A percentile compares a stretch with the other conserved stretches of the same genome.
Conservation (phyloP, 2,113 vertebrate species). For the Hemichromis elongatus region DNA sequence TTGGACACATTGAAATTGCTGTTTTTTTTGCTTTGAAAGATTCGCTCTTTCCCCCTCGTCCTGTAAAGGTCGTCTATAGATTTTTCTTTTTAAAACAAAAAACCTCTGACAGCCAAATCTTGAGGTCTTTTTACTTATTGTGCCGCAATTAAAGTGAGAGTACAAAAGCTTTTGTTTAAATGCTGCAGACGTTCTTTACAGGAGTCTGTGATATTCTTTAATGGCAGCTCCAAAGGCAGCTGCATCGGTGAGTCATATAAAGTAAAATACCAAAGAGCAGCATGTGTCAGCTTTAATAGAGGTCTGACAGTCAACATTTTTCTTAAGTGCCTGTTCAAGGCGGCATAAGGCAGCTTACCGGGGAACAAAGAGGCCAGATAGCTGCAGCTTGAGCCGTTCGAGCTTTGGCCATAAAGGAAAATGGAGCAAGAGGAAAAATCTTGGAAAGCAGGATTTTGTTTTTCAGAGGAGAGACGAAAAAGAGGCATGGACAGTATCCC, state of each 20-base stretch:
- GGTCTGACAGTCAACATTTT: constrained; percentile 10
- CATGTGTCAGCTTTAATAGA: constrained; percentile 42
- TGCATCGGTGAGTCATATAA: constrained; percentile 12
- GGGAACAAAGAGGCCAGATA: constrained; percentile 17
- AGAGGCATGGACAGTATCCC: background rate
- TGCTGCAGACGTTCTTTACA: background rate
- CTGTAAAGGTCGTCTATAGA: background rate
- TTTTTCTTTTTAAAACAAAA: background rate
- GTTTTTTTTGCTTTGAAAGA: background rate
- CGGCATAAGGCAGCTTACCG: constrained; percentile 12
- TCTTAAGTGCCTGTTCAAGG: constrained; percentile 22
- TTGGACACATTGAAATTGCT: background rate
- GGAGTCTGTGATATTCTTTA: background rate
- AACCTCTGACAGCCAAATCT: background rate
- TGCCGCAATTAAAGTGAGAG: background rate
- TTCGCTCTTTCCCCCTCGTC: background rate
- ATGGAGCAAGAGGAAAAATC: background rate
- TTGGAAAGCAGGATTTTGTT: background rate
- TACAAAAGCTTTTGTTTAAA: background rate
- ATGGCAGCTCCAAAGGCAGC: background rate
- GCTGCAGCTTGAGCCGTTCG: background rate
- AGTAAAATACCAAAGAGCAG: constrained; percentile 46
- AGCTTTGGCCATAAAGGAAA: background rate
- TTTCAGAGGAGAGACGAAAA: background rate
- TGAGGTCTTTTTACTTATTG: background rate